Evolutionary conservation across 35 echinoderm and acorn worm genomes (phyloP), one percentile per base, ranked within the genome.

Genomic region (Hemicentrotus pulcherrimus): DNA sequence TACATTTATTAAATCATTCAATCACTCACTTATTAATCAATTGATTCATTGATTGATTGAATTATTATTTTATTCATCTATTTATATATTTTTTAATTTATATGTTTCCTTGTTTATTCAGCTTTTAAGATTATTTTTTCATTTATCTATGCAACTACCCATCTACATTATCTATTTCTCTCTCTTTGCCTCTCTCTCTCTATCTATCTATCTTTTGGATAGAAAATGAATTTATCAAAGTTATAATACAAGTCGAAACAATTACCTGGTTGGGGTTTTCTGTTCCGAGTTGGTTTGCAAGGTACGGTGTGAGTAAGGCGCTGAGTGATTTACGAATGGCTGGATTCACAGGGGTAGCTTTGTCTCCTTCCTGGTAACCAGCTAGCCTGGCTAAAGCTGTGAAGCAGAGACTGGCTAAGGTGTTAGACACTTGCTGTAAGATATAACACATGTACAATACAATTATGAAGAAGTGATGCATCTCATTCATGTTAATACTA

Each of bases 371-470:
- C 14, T 96, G 88, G 92, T 96, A 97, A 22, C 98, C 98, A 47
- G 94, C 97, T 47, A 99, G 85, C 91, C 97, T 96, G 71, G 97
- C 94, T 48, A 99, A 94, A 52, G 97, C 97, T 31, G 95, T 48
- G 28, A 99, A 95, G 86, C 98, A 95, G 10, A 95, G 92, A 8
- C 94, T 95, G 47, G 98, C 98, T 31, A 99, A 94, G 46, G 96
- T 97, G 86, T 99, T 99, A 85, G 98, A 97, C 13, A 99, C 96
- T 95, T 97, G 94, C 98, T 99, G 94, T 31, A 85, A 94, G 61
- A 94, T 41, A 41, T 3, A 41, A 41, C 35, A 41, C 35, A 41
- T 41, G 35, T 41, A 41, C 35, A 41, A 41, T 41, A 41, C 35
- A 41, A 41, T 41, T 41, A 41, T 41, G 35, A 41, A 41, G 3